Evolutionary conservation across 2,113 vertebrate species (phyloP).

Genomic region (Pseudopodoces humilis): DNA sequence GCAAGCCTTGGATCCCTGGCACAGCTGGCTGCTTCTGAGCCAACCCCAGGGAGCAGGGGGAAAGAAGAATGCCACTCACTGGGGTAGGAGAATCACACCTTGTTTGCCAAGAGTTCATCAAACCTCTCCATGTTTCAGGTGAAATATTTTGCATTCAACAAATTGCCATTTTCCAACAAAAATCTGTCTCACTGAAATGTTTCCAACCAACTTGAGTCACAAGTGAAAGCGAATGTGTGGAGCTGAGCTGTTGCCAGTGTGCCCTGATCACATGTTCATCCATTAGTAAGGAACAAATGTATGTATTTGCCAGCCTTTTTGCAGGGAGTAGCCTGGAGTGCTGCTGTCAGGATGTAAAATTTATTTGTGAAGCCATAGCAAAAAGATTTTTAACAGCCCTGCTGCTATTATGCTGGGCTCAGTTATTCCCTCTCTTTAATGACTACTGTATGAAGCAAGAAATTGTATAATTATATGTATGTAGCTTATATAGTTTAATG

Average conservation of each 20-base stretch:
- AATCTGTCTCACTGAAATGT: constrained; percentile 44
- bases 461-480: neutral
- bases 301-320: constrained; percentile 33
- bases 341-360: constrained; percentile 22
- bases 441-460: constrained; percentile 18
- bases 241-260: constrained; percentile 38
- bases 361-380: constrained; percentile 7
- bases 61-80: neutral
- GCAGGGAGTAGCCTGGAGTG: neutral
- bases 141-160: constrained; percentile 43
- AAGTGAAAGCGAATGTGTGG: neutral
- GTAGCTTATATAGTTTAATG: neutral
- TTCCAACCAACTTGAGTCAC: constrained; percentile 22
- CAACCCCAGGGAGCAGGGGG: neutral
- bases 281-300: constrained; percentile 49
- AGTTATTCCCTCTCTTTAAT: constrained; percentile 28
- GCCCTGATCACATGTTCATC: constrained; percentile 28
- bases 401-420: neutral
- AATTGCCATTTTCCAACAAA: constrained; percentile 32
- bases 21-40: neutral
- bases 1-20: neutral
- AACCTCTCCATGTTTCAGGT: constrained; percentile 35
- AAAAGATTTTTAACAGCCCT: neutral
- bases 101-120: constrained; percentile 10
- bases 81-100: neutral